These are phyloP conservation scores for Noctua janthe DNA, from an alignment of 2,888 invertebrate species.

Conservation along the genomic window DNA sequence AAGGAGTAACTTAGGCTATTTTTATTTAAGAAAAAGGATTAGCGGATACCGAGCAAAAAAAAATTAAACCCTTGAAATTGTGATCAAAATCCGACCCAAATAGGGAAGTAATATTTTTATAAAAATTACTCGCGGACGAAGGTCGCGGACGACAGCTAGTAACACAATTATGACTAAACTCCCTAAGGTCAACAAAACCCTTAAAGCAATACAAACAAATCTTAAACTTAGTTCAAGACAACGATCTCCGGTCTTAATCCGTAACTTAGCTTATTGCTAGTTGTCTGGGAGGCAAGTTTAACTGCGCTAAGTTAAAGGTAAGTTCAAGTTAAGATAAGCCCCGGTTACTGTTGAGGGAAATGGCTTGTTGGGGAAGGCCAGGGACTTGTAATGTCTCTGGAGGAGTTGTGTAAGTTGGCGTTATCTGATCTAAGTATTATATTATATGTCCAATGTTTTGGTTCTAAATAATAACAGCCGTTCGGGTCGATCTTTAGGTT, in stretches of 20 bases:
- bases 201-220: constrained; percentile 15
- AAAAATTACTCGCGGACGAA: too few species aligned
- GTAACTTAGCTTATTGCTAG: constrained; percentile 43
- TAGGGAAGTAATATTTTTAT: too few species aligned
- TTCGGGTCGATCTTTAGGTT: not conserved
- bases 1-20: too few species aligned
- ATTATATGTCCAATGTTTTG: not conserved
- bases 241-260: constrained; percentile 59
- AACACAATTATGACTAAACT: too few species aligned
- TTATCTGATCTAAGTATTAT: not conserved
- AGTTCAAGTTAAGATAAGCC: constrained; percentile 61
- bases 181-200: constrained; percentile 3
- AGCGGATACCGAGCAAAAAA: too few species aligned
- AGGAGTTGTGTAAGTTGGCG: not conserved
- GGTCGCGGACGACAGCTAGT: too few species aligned
- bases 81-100: too few species aligned
- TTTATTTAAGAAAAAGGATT: too few species aligned
- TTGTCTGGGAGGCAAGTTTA: constrained; percentile 44
- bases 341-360: constrained; percentile 9
- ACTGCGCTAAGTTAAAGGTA: constrained; percentile 44
- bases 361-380: constrained; percentile 41
- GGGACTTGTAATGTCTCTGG: not conserved
- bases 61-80: too few species aligned
- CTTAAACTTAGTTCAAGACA: constrained; percentile 48
- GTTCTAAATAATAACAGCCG: not conserved